A percentile compares a stretch with the other conserved stretches of the same genome.
These are phyloP conservation scores for Leucania comma DNA, from an alignment of 2,888 invertebrate genomes.

Conservation along the genomic window DNA sequence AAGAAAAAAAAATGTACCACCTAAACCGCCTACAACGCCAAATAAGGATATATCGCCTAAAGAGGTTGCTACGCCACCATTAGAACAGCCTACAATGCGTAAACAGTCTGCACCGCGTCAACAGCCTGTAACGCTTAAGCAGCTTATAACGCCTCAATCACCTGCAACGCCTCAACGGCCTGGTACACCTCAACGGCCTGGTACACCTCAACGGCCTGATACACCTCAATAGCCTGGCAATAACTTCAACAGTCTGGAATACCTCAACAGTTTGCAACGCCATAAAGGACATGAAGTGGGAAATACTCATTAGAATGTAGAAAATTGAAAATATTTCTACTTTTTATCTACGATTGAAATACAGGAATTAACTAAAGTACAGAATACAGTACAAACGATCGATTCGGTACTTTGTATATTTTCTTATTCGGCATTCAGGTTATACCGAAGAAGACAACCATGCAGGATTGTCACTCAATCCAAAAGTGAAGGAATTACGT, in stretches of 20 bases:
- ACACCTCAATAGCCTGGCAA: not conserved
- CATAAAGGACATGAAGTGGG: not conserved
- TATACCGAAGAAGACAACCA: not conserved
- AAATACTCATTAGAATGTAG: not conserved
- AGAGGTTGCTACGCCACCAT: not conserved
- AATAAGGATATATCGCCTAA: not conserved
- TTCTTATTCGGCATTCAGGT: not conserved
- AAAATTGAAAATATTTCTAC: not conserved
- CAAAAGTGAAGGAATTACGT: not conserved
- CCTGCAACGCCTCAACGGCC: not conserved
- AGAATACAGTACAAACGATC: not conserved
- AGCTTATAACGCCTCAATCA: not conserved
- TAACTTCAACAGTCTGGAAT: too few species aligned
- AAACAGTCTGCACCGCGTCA: not conserved
- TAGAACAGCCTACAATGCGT: not conserved
- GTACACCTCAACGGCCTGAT: not conserved
- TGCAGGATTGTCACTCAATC: not conserved
- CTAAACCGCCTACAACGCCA: not conserved
- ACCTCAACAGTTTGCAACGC: not conserved
- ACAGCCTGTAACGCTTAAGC: not conserved
- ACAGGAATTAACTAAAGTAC: not conserved
- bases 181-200: not conserved
- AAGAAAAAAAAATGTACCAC: constrained; percentile 38
- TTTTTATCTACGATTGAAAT: not conserved
- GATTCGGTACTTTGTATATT: not conserved